Conservation (phyloP, 2,797 vertebrate genomes). For the Mus caroli region DNA sequence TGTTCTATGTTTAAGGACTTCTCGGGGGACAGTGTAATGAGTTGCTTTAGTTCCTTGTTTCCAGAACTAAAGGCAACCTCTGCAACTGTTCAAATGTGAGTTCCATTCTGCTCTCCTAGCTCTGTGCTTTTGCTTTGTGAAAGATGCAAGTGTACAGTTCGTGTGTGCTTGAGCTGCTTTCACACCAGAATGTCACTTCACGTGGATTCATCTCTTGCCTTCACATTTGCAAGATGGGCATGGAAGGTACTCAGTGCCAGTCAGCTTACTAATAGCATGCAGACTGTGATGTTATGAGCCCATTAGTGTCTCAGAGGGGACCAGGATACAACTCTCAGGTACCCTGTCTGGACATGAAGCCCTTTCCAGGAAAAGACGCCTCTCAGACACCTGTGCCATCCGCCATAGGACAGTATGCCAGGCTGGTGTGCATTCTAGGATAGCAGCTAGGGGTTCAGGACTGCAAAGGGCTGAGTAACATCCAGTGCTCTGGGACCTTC, state of each 20-base stretch:
- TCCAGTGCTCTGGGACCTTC: background rate
- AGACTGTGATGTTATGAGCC: background rate
- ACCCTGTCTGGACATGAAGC: background rate
- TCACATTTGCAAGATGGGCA: background rate
- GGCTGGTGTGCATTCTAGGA: background rate
- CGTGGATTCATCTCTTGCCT: background rate
- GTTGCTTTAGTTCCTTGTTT: constrained; percentile 54
- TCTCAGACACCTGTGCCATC: background rate
- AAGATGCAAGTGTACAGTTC: background rate
- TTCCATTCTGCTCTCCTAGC: background rate
- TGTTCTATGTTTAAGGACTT: background rate
- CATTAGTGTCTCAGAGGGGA: background rate
- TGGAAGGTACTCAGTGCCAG: background rate
- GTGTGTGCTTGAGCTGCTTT: background rate
- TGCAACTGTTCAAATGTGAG: constrained; percentile 21
- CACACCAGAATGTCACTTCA: background rate
- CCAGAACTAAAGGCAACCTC: background rate
- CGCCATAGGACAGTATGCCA: background rate
- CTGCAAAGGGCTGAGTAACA: background rate
- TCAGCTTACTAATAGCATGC: background rate
- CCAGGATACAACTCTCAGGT: background rate
- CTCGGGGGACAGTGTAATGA: background rate
- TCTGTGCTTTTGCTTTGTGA: background rate
- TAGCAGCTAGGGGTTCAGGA: background rate
- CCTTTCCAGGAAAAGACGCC: background rate